Evolutionary conservation across 2,113 vertebrate species (phyloP).

Genomic region (Cromileptes altivelis): DNA sequence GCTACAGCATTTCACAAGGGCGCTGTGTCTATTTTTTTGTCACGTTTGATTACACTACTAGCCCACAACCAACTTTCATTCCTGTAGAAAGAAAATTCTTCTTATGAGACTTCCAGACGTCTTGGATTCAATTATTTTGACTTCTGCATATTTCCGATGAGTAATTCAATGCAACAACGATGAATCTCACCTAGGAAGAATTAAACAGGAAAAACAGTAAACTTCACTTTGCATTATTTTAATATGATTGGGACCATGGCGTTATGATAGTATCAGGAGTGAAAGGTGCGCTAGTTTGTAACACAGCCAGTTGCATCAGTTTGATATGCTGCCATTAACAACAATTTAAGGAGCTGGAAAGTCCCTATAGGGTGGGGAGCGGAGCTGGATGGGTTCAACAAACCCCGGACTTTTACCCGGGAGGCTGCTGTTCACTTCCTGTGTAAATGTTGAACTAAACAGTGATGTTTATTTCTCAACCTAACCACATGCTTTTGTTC

Average conservation of each 20-base stretch:
- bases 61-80: slow-evolving; percentile 21
- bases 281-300: too few species aligned
- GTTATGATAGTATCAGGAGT: too few species aligned
- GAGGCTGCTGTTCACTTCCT: too few species aligned
- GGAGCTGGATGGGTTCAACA: too few species aligned
- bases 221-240: slow-evolving; percentile 53
- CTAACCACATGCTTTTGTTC: too few species aligned
- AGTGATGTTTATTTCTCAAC: too few species aligned
- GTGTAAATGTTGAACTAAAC: too few species aligned
- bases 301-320: too few species aligned
- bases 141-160: slow-evolving; percentile 37
- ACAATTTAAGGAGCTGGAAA: too few species aligned
- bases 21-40: slow-evolving; percentile 26
- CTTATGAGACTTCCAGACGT: slow-evolving; percentile 19
- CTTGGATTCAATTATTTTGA: slow-evolving; percentile 40
- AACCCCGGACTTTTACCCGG: too few species aligned
- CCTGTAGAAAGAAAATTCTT: slow-evolving; percentile 30
- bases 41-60: slow-evolving; percentile 27
- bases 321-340: too few species aligned
- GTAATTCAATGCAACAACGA: slow-evolving; percentile 32
- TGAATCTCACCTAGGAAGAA: slow-evolving; percentile 36
- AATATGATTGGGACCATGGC: neutral
- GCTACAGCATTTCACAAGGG: slow-evolving; percentile 29
- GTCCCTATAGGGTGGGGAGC: too few species aligned
- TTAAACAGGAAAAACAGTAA: slow-evolving; percentile 57